Base-by-base conservation (phyloP, 2,797 vertebrate genomes). In the Catamblyrhynchus diadema region DNA sequence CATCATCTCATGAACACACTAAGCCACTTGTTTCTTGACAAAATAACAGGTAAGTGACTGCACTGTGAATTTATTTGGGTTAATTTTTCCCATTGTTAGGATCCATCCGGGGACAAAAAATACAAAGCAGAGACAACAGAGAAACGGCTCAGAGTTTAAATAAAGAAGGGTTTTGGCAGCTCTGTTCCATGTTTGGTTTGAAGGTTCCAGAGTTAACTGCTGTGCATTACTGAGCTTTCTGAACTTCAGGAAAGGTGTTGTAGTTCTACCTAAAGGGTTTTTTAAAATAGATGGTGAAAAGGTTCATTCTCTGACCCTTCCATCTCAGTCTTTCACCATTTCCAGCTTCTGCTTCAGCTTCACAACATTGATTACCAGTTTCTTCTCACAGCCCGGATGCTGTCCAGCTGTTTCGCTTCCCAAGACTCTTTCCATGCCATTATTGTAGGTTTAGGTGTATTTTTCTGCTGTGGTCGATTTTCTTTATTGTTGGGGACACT, bases 251-350 rank as follows among this genome's bases (percentile, higher is more conserved):
- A 24, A 57, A 19, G 18, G 18, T 51, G 6, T 0, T 48, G 16
- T 20, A 7, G 21, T 27, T 71, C 39, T 62, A 3, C 14, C 3
- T 42, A 17, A 1, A 9, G 12, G 33, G 30, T 57, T 33, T 33
- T 72, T 51, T 19, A 28, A 66, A 70, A 23, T 32, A 35, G 37
- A 4, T 15, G 10, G 8, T 25, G 37, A 41, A 70, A 57, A 57
- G 2, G 9, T 74, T 90, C 60, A 22, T 41, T 18, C 23, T 73
- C 6, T 73, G 42, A 33, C 37, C 15, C 5, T 74, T 59, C 12
- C 17, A 5, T 51, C 0, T 17, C 13, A 47, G 4, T 33, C 45
- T 74, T 39, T 8, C 32, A 33, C 6, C 3, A 0, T 64, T 87
- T 84, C 22, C 66, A 87, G 9, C 32, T 75, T 64, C 45, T 80